Evolutionary conservation across 2,888 invertebrate genomes (phyloP).

Genomic region (Scaptomyza caliginosa): DNA sequence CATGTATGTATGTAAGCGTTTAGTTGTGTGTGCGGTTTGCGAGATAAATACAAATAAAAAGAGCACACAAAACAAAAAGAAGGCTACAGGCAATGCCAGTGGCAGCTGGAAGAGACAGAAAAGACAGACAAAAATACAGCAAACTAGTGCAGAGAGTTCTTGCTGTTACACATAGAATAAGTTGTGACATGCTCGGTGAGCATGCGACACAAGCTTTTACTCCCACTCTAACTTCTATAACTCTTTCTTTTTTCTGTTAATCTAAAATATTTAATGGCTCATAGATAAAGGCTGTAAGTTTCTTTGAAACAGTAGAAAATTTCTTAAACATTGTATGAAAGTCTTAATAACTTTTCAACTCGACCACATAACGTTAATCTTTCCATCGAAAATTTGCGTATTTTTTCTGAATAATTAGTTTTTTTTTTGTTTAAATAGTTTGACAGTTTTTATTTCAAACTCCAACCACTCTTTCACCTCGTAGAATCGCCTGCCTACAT

Average conservation of each 20-base stretch:
- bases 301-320: no score
- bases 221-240: background rate
- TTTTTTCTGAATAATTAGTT: no score
- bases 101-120: slow-evolving; percentile 26
- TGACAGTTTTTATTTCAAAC: slow-evolving; percentile 30
- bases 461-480: no score
- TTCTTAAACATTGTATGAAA: no score
- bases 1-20: slow-evolving; percentile 23
- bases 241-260: background rate
- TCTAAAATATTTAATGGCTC: no score
- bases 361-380: no score
- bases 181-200: slow-evolving; percentile 15
- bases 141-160: slow-evolving; percentile 8
- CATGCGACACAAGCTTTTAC: background rate
- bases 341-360: no score
- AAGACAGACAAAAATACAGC: slow-evolving; percentile 7
- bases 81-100: slow-evolving; percentile 33
- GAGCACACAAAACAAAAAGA: slow-evolving; percentile 56
- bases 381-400: no score
- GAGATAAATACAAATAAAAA: slow-evolving; percentile 70
- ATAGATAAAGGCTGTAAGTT: no score
- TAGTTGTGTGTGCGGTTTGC: slow-evolving; percentile 44
- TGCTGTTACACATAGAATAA: slow-evolving; percentile 24
- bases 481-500: no score
- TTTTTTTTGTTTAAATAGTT: slow-evolving; percentile 11